phyloP scores from a whole-genome alignment of 2,888 invertebrate species.

The Himalopsyche anomala region DNA sequence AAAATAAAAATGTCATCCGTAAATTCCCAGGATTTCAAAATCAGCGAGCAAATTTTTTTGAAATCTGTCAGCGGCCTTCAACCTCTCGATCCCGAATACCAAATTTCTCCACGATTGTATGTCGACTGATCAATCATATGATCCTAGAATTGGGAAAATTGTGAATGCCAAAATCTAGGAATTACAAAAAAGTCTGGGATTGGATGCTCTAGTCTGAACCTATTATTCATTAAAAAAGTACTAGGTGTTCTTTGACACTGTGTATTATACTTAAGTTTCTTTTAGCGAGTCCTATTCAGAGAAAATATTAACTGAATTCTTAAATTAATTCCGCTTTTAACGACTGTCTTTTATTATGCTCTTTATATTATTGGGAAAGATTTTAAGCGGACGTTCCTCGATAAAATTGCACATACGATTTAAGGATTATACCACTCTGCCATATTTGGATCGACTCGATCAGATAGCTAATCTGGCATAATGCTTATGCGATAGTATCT shows the following conservation, averaged over 20 bases:
- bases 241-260: background rate
- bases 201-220: too few relatives aligned
- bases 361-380: conserved; percentile 24
- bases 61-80: too few relatives aligned
- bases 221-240: too few relatives aligned
- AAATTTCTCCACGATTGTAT: too few relatives aligned
- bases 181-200: too few relatives aligned
- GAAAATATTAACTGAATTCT: background rate
- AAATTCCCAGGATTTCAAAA: too few relatives aligned
- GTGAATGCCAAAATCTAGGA: too few relatives aligned
- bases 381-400: background rate
- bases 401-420: background rate
- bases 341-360: background rate
- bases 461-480: background rate
- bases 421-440: background rate
- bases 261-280: background rate
- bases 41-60: too few relatives aligned
- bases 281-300: background rate
- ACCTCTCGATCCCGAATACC: too few relatives aligned
- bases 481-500: background rate
- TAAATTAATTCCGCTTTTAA: background rate
- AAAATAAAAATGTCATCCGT: too few relatives aligned
- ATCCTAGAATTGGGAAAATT: too few relatives aligned
- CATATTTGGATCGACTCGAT: background rate
- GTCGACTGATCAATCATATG: too few relatives aligned